Percentiles rank a stretch among this genome's conserved stretches.
phyloP scores from a whole-genome alignment of 2,797 vertebrate genomes.

The Enteromius mattozi region DNA sequence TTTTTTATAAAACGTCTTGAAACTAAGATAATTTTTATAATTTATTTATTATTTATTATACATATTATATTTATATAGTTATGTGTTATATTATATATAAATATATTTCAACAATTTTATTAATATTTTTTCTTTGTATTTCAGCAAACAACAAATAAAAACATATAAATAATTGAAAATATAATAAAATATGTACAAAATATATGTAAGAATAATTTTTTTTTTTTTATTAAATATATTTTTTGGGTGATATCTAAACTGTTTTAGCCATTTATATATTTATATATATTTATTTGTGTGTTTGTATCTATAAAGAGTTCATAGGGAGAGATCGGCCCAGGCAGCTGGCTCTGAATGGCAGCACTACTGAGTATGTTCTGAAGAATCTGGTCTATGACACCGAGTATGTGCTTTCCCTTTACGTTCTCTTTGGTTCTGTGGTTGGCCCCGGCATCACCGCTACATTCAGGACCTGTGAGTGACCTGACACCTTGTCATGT shows the following conservation, averaged over 20 bases:
- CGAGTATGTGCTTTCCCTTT: slow-evolving; percentile 87
- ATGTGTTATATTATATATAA: too few relatives aligned
- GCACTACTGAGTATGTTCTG: slow-evolving; percentile 77
- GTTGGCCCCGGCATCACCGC: slow-evolving; percentile 87
- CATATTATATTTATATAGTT: too few relatives aligned
- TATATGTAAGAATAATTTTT: too few relatives aligned
- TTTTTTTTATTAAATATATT: too few relatives aligned
- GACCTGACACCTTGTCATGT: neutral
- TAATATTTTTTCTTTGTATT: too few relatives aligned
- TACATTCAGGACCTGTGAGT: slow-evolving; percentile 88
- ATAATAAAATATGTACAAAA: too few relatives aligned
- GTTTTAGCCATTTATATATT: neutral
- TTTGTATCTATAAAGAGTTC: slow-evolving; percentile 77
- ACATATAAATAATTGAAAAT: too few relatives aligned
- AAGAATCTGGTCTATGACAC: slow-evolving; percentile 83
- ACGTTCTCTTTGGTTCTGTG: slow-evolving; percentile 84
- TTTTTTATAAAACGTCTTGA: neutral
- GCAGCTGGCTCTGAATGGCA: slow-evolving; percentile 83
- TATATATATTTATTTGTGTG: slow-evolving; percentile 31
- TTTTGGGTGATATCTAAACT: too few relatives aligned
- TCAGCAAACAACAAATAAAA: too few relatives aligned
- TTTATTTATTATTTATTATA: too few relatives aligned
- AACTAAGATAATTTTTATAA: neutral
- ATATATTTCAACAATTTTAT: too few relatives aligned
- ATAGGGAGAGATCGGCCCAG: slow-evolving; percentile 81